Conservation (phyloP, 2,113 vertebrate genomes). For the Rhinolophus ferrumequinum region DNA sequence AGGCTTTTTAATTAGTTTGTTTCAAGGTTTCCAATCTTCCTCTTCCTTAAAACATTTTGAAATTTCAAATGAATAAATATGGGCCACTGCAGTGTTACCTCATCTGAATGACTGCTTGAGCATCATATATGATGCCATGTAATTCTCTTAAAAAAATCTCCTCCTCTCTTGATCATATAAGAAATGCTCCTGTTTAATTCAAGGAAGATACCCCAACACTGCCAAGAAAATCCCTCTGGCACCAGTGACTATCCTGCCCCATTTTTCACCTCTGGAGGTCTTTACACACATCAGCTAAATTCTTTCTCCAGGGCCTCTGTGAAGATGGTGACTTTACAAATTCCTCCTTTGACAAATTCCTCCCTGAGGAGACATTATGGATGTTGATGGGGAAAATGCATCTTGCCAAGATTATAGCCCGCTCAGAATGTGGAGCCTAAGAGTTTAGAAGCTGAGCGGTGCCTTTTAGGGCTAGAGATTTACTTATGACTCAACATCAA, state of each 20-base stretch:
- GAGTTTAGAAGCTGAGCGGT: slow-evolving; percentile 21
- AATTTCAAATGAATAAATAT: neutral
- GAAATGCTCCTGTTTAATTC: slow-evolving; percentile 66
- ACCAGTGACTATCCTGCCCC: slow-evolving; percentile 43
- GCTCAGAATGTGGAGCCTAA: slow-evolving; percentile 27
- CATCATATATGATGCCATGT: neutral
- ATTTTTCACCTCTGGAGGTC: slow-evolving; percentile 78
- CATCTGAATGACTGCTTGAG: neutral
- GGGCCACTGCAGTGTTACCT: neutral
- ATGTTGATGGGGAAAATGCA: slow-evolving; percentile 72
- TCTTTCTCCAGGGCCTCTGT: slow-evolving; percentile 67
- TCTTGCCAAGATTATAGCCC: slow-evolving; percentile 69
- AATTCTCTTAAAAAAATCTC: neutral
- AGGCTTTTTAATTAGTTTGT: neutral
- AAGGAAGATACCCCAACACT: slow-evolving; percentile 15
- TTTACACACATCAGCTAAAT: slow-evolving; percentile 79
- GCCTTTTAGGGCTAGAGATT: slow-evolving; percentile 56
- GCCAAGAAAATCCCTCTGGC: slow-evolving; percentile 56
- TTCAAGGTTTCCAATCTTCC: neutral
- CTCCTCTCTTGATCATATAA: neutral
- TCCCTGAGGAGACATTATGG: slow-evolving; percentile 67
- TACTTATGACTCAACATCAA: slow-evolving; percentile 56
- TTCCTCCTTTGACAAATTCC: slow-evolving; percentile 77
- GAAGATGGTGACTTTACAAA: slow-evolving; percentile 79
- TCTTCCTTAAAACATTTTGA: neutral